phyloP scores from a whole-genome alignment of 2,888 invertebrate species.

The Caenorhabditis panamensis region DNA sequence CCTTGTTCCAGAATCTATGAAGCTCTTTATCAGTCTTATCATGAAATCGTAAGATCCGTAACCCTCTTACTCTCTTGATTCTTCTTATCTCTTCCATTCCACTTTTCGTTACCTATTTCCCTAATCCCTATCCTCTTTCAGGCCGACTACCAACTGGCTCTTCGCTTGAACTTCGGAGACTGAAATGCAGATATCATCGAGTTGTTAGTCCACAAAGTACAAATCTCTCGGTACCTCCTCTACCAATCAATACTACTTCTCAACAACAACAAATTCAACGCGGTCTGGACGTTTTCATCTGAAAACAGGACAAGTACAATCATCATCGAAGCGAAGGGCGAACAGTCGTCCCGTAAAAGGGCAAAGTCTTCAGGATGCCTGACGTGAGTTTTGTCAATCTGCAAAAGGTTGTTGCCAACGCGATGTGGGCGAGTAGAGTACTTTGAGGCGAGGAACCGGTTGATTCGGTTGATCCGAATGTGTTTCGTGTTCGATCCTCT shows the following conservation, averaged over 20 bases:
- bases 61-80: neutral
- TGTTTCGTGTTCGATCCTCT: conserved; percentile 1
- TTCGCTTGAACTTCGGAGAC: conserved; percentile 36
- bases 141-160: conserved; percentile 41
- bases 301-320: neutral
- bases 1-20: too few species aligned
- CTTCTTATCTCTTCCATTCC: neutral
- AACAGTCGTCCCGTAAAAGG: neutral
- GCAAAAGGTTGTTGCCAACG: conserved; percentile 10
- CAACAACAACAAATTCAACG: neutral
- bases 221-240: neutral
- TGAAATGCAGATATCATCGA: conserved; percentile 46
- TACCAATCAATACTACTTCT: conserved; percentile 5
- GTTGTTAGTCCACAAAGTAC: conserved; percentile 28
- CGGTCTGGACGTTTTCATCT: neutral
- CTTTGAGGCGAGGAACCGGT: conserved; percentile 36
- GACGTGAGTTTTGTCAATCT: conserved; percentile 43
- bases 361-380: conserved; percentile 23
- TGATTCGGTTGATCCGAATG: conserved; percentile 34
- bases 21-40: neutral
- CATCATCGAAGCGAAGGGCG: neutral
- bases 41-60: neutral
- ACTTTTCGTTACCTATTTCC: neutral
- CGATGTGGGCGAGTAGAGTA: conserved; percentile 8
- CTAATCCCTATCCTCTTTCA: conserved; percentile 11